These are phyloP conservation scores for Scolopax rusticola DNA, from an alignment of 2,797 vertebrate species.

Conservation along the genomic window DNA sequence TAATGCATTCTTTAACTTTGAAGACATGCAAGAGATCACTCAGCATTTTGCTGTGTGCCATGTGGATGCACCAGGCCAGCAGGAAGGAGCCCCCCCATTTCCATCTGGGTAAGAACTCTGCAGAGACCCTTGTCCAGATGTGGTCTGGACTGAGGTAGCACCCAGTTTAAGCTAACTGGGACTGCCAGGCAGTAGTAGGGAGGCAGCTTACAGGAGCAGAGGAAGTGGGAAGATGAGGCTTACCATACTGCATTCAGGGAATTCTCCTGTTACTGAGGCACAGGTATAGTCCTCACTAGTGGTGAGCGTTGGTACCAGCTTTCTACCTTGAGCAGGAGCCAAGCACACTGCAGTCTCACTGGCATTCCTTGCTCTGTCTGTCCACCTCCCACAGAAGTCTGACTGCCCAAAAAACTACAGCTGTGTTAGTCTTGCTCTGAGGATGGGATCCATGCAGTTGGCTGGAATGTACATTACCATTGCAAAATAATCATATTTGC, in stretches of 20 bases:
- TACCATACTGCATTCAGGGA: not conserved
- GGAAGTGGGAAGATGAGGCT: not conserved
- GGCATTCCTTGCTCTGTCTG: not conserved
- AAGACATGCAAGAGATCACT: slow-evolving; percentile 97
- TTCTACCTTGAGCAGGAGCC: not conserved
- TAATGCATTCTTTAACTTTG: slow-evolving; percentile 96
- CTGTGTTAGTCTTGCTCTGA: not conserved
- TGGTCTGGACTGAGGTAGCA: not conserved
- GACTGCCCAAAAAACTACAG: not conserved
- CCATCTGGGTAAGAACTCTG: slow-evolving; percentile 86
- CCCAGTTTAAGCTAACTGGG: not conserved
- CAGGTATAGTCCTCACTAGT: not conserved
- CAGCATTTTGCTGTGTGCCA: slow-evolving; percentile 95
- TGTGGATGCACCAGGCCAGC: slow-evolving; percentile 94
- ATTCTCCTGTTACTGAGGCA: not conserved
- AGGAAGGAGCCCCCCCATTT: slow-evolving; percentile 91
- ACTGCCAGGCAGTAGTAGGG: not conserved
- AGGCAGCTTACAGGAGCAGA: not conserved
- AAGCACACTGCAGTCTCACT: not conserved
- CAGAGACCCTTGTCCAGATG: not conserved
- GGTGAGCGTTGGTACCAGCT: not conserved
- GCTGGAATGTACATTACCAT: not conserved
- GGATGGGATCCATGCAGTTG: not conserved
- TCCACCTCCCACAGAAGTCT: not conserved
- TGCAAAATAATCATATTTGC: not conserved